Evolutionary conservation across 2,113 vertebrate genomes (phyloP), one percentile per base, ranked within the genome.

Genomic region (Amblyornis subalaris): DNA sequence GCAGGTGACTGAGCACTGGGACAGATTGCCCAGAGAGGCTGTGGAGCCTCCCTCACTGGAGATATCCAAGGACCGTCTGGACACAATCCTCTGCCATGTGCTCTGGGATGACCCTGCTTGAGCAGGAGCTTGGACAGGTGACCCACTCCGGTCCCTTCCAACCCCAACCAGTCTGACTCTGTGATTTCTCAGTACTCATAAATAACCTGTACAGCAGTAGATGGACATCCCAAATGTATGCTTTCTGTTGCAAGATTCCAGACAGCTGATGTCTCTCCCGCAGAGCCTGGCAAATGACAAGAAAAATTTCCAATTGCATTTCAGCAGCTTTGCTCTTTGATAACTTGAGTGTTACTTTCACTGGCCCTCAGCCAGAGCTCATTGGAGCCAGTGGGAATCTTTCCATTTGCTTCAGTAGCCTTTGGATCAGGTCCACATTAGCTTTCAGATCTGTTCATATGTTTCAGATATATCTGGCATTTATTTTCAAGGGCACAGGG

Each of bases 381-480:
- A 9, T 6, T 79, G 73, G 58, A 90, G 40, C 53, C 83, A 90
- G 36, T 38, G 48, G 73, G 80, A 87, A 92, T 71, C 50, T 36
- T 87, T 92, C 84, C 81, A 83, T 70, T 92, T 85, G 31, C 74
- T 94, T 94, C 77, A 66, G 70, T 12, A 60, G 58, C 77, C 58
- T 62, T 69, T 95, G 95, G 93, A 94, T 54, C 60, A 73, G 54
- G 29, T 82, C 93, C 94, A 95, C n/a, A 62, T 78, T 40, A 85
- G 86, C 81, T 94, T 91, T 95, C 95, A 89, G 80, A 82, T 62
- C 78, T 73, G 76, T 78, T 96, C 94, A 42, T 60, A 71, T 70
- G 50, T 65, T 95, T 94, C 87, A 88, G 77, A 74, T 82, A 16
- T 81, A 82, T 40, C 74, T 88, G 93, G 55, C 35, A n/a, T 66